Base-by-base conservation (phyloP, 2,797 vertebrate species). In the Hirundo rustica region DNA sequence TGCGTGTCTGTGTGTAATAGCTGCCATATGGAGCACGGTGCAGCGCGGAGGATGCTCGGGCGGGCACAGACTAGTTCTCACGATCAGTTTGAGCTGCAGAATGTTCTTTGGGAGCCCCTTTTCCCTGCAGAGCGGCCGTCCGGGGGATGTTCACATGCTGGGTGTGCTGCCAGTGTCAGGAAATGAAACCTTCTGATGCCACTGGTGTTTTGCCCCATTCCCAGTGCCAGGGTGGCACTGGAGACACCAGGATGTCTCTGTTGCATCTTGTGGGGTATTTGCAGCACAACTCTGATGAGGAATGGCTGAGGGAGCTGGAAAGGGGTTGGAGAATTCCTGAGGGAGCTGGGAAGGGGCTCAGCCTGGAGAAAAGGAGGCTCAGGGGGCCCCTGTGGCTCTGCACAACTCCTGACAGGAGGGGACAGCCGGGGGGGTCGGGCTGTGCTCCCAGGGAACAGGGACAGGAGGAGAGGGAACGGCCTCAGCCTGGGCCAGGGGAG, bases 91-190 rank as follows among this genome's bases (percentile, higher is more conserved):
- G 4, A 57, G 79, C 54, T 55, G 62, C 15, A 44, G 11, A 61
- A 53, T 20, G 60, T 50, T 71, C 18, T 40, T 10, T 61, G 45
- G 16, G 76, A 87, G 74, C 30, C 53, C 19, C 20, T 80, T 62
- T 16, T 26, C 51, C 44, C 26, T 5, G 40, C 48, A n/a, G 18
- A 62, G 48, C 2, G 2, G 51, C 42, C 0, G 0, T 7, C 20
- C 25, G 2, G 12, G 75, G 51, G 29, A 2, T 11, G 27, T n/a
- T 38, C n/a, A 3, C 7, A 16, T 1, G 0, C 13, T 4, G 34
- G 3, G 4, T 1, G 16, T 12, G 48, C 25, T 30, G 44, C 50
- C 1, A 1, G 10, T 15, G 25, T 4, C 2, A 3, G 26, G 77
- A 54, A 17, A 1, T 30, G 25, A 34, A 68, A 23, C 14, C 2